A percentile compares a stretch with the other conserved stretches of the same genome.
Evolutionary conservation across 2,797 vertebrate genomes (phyloP).

Genomic region (Chrysocyon brachyurus): DNA sequence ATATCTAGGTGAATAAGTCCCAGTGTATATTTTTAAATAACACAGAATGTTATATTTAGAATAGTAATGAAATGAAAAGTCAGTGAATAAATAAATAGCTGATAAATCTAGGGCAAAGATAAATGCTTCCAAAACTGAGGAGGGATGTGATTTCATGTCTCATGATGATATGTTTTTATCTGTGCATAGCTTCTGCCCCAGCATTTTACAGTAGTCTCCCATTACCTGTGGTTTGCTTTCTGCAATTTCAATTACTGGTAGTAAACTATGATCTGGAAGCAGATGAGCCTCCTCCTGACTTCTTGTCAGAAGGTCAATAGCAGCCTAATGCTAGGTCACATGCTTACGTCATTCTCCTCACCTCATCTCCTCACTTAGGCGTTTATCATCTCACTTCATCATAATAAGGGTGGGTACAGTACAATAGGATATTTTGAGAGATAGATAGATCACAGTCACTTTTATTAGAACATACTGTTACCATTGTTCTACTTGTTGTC

Average conservation of each 20-base stretch:
- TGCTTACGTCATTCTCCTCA: neutral
- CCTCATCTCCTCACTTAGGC: neutral
- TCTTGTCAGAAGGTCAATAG: neutral
- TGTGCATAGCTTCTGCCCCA: neutral
- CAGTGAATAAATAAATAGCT: neutral
- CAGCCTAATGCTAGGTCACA: neutral
- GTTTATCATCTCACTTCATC: neutral
- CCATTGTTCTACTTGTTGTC: neutral
- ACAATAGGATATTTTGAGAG: neutral
- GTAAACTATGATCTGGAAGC: neutral
- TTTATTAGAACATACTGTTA: neutral
- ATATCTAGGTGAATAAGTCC: neutral
- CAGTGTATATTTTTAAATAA: slow-evolving; percentile 40
- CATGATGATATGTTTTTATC: neutral
- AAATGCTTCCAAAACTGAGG: neutral
- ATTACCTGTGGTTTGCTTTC: neutral
- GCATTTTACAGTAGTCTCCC: neutral
- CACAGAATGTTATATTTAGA: neutral
- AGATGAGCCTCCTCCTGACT: neutral
- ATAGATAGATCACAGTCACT: neutral
- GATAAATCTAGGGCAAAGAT: neutral
- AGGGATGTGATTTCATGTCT: neutral
- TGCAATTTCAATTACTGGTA: neutral
- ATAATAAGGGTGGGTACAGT: neutral
- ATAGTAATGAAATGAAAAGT: slow-evolving; percentile 28